Percentiles rank a stretch among this genome's conserved stretches.
These are phyloP conservation scores for Etheostoma spectabile DNA, from an alignment of 2,113 vertebrate genomes.

Conservation along the genomic window DNA sequence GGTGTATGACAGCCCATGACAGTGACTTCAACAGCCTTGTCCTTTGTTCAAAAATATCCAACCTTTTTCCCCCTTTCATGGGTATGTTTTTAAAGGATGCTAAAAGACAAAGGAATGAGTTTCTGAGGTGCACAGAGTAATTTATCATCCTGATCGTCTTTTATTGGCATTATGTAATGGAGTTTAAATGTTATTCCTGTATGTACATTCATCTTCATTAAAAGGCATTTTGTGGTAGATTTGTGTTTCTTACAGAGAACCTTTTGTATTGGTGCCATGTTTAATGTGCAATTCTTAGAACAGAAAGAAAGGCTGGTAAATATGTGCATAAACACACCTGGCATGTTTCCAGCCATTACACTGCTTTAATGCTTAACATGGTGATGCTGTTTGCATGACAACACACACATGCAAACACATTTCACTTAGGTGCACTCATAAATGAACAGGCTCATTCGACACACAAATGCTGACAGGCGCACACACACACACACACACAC, in stretches of 20 bases:
- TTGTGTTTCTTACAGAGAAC: neutral
- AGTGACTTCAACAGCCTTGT: neutral
- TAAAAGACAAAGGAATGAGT: neutral
- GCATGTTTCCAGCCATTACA: slow-evolving; percentile 39
- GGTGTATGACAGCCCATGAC: slow-evolving; percentile 21
- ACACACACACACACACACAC: neutral
- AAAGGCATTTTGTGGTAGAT: neutral
- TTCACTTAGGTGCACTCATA: slow-evolving; percentile 35
- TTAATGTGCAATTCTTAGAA: neutral
- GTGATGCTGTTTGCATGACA: slow-evolving; percentile 61
- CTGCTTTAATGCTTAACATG: slow-evolving; percentile 35
- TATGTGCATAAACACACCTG: slow-evolving; percentile 38
- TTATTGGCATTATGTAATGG: slow-evolving; percentile 5
- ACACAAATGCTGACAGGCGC: neutral
- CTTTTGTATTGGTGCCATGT: neutral
- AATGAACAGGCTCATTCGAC: neutral
- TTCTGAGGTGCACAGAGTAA: slow-evolving; percentile 1
- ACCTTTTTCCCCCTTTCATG: neutral
- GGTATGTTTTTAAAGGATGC: neutral
- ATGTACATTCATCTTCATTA: slow-evolving; percentile 13
- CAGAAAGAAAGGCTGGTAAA: neutral
- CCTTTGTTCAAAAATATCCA: slow-evolving; percentile 23
- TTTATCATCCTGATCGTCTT: neutral
- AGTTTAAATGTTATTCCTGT: slow-evolving; percentile 6
- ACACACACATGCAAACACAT: slow-evolving; percentile 56